phyloP scores from a whole-genome alignment of 2,797 vertebrate genomes.

The Manis crassicaudata region DNA sequence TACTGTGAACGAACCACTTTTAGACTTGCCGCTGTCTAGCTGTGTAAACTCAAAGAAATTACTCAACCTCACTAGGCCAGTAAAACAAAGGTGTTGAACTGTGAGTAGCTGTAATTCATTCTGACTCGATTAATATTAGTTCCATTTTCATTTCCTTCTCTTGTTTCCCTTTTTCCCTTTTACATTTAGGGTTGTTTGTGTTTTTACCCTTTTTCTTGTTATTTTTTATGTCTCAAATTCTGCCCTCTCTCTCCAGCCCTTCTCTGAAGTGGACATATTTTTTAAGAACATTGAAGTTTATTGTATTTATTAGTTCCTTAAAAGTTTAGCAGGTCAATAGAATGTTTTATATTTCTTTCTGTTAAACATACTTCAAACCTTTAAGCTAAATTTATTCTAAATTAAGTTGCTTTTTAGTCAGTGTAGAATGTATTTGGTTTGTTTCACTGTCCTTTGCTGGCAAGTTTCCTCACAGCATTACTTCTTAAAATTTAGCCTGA shows the following conservation, averaged over 20 bases:
- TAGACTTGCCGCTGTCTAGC: neutral
- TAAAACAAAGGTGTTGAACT: neutral
- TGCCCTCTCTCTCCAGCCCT: neutral
- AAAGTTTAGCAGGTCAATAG: neutral
- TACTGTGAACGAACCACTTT: neutral
- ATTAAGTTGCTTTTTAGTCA: neutral
- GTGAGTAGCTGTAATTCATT: neutral
- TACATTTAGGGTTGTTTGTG: neutral
- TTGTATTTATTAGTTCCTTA: neutral
- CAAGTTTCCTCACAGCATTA: neutral
- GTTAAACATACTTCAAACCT: neutral
- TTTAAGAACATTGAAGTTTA: slow-evolving; percentile 49
- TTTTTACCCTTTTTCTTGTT: neutral
- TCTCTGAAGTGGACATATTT: neutral
- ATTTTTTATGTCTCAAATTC: neutral
- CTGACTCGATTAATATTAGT: neutral
- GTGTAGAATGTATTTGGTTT: neutral
- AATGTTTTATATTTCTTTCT: slow-evolving; percentile 16
- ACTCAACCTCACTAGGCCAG: neutral
- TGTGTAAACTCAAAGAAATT: neutral
- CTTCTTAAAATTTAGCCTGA: neutral
- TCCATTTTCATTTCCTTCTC: neutral
- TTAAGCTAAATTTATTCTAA: slow-evolving; percentile 11
- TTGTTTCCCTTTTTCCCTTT: neutral
- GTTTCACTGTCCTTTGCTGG: neutral